Evolutionary conservation across 1,140 invertebrate species (phyloP).

Genomic region (Araneus ventricosus): DNA sequence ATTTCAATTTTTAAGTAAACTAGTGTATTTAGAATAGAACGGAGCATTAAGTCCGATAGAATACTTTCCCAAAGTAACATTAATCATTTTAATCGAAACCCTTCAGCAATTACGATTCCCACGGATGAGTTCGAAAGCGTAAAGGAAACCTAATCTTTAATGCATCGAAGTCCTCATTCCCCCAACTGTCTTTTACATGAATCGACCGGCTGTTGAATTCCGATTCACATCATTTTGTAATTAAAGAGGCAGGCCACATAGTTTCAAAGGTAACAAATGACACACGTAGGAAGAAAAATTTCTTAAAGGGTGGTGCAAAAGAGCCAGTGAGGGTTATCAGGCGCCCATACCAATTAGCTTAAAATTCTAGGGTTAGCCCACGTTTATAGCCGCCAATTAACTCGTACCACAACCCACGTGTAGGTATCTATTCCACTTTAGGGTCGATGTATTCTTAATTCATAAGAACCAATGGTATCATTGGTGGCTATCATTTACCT

Average conservation of each 20-base stretch:
- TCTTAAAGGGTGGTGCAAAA: slow-evolving; percentile 18
- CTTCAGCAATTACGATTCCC: background rate
- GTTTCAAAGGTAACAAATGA: slow-evolving; percentile 22
- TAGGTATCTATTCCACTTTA: background rate
- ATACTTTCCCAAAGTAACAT: background rate
- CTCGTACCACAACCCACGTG: background rate
- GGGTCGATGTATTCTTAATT: slow-evolving; percentile 21
- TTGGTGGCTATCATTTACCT: background rate
- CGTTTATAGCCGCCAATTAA: slow-evolving; percentile 13
- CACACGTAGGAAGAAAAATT: slow-evolving; percentile 30
- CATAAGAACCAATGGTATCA: background rate
- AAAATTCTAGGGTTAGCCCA: slow-evolving; percentile 33
- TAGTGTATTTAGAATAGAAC: too few relatives aligned
- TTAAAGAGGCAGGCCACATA: background rate
- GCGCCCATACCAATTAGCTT: slow-evolving; percentile 8
- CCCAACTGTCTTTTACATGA: background rate
- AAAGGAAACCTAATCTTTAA: slow-evolving; percentile 12
- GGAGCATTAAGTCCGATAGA: background rate
- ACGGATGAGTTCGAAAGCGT: background rate
- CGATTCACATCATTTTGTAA: background rate
- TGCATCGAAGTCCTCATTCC: background rate
- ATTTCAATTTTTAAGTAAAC: too few relatives aligned
- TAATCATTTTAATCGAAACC: slow-evolving; percentile 2
- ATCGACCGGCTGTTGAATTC: background rate
- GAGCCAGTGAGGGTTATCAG: background rate